A percentile compares a stretch with the other conserved stretches of the same genome.
phyloP scores from a whole-genome alignment of 1,140 invertebrate genomes.

The Hycleus cichorii region DNA sequence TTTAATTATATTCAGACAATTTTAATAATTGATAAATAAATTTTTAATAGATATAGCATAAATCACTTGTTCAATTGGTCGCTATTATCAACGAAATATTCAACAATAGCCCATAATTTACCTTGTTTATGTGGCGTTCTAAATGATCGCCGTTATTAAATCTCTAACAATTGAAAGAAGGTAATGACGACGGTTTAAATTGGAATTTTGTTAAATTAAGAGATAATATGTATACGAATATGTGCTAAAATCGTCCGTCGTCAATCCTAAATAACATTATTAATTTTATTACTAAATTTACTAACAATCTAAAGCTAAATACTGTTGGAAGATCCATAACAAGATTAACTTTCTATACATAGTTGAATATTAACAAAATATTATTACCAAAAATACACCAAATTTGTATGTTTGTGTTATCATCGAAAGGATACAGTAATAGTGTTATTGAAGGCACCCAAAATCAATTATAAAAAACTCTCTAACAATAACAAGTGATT shows the following conservation, averaged over 20 bases:
- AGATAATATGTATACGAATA: neutral
- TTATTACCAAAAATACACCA: slow-evolving; percentile 4
- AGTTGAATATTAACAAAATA: slow-evolving; percentile 3
- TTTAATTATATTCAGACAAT: too few relatives aligned
- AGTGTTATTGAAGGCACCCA: neutral
- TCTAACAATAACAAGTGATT: too few relatives aligned
- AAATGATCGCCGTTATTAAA: too few relatives aligned
- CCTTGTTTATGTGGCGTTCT: too few relatives aligned
- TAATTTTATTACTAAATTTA: too few relatives aligned
- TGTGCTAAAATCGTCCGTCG: slow-evolving; percentile 7
- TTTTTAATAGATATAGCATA: neutral
- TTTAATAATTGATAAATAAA: too few relatives aligned
- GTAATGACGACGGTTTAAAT: slow-evolving; percentile 13
- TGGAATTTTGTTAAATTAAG: slow-evolving; percentile 3
- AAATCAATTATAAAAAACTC: neutral
- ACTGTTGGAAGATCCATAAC: slow-evolving; percentile 13
- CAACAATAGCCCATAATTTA: too few relatives aligned
- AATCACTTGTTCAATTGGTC: slow-evolving; percentile 10
- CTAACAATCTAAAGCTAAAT: neutral
- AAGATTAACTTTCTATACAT: slow-evolving; percentile 5
- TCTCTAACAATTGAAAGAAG: neutral
- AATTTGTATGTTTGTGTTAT: neutral
- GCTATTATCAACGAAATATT: neutral
- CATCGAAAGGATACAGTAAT: neutral
- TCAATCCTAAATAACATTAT: slow-evolving; percentile 4